Percentiles rank a stretch among this genome's conserved stretches.
Conservation (phyloP, 53 echinoderm and acorn worm species). For the Echinometra lucunter region DNA sequence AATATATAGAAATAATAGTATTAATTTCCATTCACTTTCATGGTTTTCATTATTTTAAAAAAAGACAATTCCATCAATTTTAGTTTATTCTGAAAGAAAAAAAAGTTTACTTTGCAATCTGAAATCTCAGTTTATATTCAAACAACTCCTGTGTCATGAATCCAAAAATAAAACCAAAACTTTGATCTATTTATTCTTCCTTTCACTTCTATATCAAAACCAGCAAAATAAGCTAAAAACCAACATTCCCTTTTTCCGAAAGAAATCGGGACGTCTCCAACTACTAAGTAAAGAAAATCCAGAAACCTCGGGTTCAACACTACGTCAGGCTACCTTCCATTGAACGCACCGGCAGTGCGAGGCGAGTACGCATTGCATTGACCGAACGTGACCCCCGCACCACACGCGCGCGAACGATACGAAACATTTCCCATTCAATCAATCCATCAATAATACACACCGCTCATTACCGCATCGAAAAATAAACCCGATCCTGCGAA, state of each 20-base stretch:
- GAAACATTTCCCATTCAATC: conserved; percentile 58
- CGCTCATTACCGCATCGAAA: conserved; percentile 68
- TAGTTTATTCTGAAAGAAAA: too few species aligned
- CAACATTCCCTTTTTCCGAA: background rate
- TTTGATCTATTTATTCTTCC: background rate
- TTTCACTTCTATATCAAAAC: background rate
- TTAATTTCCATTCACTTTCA: too few species aligned
- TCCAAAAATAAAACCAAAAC: too few species aligned
- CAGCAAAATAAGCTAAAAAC: background rate
- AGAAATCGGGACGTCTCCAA: background rate
- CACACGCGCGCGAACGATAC: conserved; percentile 39
- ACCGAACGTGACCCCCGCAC: conserved; percentile 34
- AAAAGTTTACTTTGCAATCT: too few species aligned
- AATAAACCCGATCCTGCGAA: conserved; percentile 54
- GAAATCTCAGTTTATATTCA: too few species aligned
- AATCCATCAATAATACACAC: conserved; percentile 63
- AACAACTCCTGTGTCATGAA: too few species aligned
- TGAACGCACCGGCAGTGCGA: background rate
- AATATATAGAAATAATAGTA: too few species aligned
- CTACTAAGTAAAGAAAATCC: background rate
- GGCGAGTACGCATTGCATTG: background rate
- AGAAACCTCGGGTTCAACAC: background rate
- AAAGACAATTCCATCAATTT: too few species aligned
- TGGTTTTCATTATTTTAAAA: too few species aligned
- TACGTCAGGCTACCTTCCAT: background rate